Evolutionary conservation across 2,888 invertebrate species (phyloP), one percentile per base, ranked within the genome.

Genomic region (Diplazon laetatorius): DNA sequence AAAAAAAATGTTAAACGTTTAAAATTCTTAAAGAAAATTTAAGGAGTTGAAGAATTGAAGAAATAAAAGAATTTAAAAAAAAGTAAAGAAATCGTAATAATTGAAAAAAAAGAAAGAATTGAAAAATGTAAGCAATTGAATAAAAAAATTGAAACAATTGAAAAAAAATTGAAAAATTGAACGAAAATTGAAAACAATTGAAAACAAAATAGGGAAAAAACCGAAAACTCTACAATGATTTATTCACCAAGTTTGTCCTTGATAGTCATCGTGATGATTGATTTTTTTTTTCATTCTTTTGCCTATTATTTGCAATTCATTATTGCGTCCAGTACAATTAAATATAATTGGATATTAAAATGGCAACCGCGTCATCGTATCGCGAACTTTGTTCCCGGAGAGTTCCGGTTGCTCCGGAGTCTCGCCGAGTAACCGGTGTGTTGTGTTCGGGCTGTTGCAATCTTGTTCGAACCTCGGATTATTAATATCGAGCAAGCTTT

Each of bases 401-500:
- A 52, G 16, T 60, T 71, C 52, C 65, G 50, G 44, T 76, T 46
- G 57, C 62, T 35, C 6, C 46, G 22, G 22, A 42, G 42, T 50
- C 59, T 22, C 52, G 20, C 16, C 30, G 48, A 14, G 25, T 52
- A 5, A n/a, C 39, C 30, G 10, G 16, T 52, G 16, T 39, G 35
- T 66, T 44, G n/a, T 30, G 9, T 20, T 25, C n/a, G 30, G n/a
- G n/a, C n/a, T 30, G 16, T 44, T 71, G 37, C 44, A 66, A 57
- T 68, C 68, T 77, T 73, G 68, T 73, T 77, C 46, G 50, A 77
- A 73, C 69, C 63, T 46, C 70, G 60, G 70, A 78, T 78, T 78
- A 65, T 30, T 78, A 78, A 78, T 78, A 74, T 78, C 78, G 73
- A 78, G 52, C 74, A 66, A 78, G 77, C 78, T 78, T 78, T 78